These are phyloP conservation scores for Bugulina stolonifera DNA, from an alignment of 2,888 invertebrate genomes.

Conservation along the genomic window DNA sequence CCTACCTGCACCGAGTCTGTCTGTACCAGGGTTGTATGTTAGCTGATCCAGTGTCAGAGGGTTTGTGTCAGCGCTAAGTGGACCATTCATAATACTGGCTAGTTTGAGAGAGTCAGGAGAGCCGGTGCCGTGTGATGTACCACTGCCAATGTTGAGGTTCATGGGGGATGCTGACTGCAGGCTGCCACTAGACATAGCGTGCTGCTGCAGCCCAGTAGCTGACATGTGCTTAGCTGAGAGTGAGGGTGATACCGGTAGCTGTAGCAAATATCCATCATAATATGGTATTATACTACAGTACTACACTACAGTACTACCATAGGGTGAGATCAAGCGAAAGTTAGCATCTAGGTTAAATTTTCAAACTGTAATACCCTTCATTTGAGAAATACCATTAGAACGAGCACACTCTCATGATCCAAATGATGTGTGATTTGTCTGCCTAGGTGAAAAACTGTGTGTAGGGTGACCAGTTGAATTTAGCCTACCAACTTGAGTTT, in stretches of 20 bases:
- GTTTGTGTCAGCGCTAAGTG: slow-evolving; percentile 13
- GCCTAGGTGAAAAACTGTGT: no score
- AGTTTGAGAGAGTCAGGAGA: slow-evolving; percentile 17
- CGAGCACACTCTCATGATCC: no score
- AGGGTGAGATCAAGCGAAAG: no score
- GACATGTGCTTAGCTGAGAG: neutral
- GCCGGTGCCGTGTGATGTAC: slow-evolving; percentile 9
- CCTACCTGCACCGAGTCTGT: slow-evolving; percentile 7
- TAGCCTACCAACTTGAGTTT: no score
- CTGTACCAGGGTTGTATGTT: neutral
- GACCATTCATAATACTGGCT: slow-evolving; percentile 21
- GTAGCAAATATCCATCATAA: neutral
- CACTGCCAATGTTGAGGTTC: slow-evolving; percentile 17
- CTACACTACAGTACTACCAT: no score
- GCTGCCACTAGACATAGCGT: neutral
- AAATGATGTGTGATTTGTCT: no score
- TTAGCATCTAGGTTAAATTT: no score
- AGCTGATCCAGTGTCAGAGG: slow-evolving; percentile 14
- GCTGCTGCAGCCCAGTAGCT: neutral
- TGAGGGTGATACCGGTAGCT: neutral
- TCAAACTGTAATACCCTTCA: no score
- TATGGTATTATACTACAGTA: no score
- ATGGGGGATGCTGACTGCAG: slow-evolving; percentile 13
- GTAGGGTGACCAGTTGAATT: no score
- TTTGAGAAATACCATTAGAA: no score